Conservation (phyloP, 2,888 invertebrate genomes). For the Autographa gamma region DNA sequence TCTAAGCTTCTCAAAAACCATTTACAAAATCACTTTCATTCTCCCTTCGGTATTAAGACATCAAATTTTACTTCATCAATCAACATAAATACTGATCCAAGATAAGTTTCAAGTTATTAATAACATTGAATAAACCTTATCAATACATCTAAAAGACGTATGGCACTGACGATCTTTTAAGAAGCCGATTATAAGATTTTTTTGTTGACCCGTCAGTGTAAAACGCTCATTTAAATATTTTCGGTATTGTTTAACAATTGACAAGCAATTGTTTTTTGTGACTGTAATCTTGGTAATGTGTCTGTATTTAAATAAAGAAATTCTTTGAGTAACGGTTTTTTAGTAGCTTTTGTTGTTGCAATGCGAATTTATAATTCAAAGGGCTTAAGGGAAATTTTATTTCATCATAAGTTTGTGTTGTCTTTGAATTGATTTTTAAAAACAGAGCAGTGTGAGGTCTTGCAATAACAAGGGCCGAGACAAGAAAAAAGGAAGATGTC, state of each 20-base stretch:
- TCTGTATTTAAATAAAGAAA: not conserved
- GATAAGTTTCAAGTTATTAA: constrained; percentile 6
- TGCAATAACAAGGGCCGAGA: no score
- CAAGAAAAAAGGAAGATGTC: no score
- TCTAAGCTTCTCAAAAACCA: no score
- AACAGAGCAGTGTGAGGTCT: no score
- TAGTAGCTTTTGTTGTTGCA: not conserved
- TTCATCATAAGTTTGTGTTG: no score
- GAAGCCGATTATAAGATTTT: constrained; percentile 17
- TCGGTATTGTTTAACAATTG: constrained; percentile 19
- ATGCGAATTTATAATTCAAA: no score
- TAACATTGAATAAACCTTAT: constrained; percentile 17
- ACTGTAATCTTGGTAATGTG: not conserved
- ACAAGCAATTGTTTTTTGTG: constrained; percentile 14
- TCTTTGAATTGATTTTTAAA: no score
- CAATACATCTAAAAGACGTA: constrained; percentile 31
- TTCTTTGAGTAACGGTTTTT: not conserved
- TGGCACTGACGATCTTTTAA: constrained; percentile 25
- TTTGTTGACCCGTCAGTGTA: constrained; percentile 19
- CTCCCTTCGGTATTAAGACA: not conserved
- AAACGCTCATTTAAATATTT: constrained; percentile 14
- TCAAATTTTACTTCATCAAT: not conserved
- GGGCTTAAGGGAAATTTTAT: no score
- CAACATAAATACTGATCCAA: not conserved
- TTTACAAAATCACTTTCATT: not conserved